A percentile compares a stretch with the other conserved stretches of the same genome.
These are phyloP conservation scores for Hippocampus abdominalis DNA, from an alignment of 2,113 vertebrate genomes.

Conservation along the genomic window DNA sequence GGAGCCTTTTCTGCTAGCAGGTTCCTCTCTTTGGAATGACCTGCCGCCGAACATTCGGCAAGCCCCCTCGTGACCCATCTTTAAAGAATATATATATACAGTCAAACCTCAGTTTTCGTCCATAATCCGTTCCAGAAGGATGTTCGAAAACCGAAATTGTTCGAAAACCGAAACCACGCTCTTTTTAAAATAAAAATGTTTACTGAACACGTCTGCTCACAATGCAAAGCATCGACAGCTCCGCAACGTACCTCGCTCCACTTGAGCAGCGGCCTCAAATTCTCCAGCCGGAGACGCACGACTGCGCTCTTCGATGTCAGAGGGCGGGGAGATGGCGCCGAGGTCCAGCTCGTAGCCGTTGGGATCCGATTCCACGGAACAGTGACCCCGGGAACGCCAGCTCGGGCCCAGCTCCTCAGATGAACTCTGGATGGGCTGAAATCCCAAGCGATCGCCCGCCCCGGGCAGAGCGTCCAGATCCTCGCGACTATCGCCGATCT, in stretches of 20 bases:
- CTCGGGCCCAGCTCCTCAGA: constrained; percentile 56
- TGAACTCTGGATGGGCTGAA: constrained; percentile 65
- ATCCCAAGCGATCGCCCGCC: constrained; percentile 31
- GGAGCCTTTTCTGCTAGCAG: too few relatives aligned
- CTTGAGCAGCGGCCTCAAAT: background rate
- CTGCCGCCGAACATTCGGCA: too few relatives aligned
- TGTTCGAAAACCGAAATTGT: too few relatives aligned
- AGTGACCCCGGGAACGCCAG: constrained; percentile 57
- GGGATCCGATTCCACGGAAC: constrained; percentile 64
- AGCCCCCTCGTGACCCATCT: too few relatives aligned
- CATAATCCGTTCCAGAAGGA: too few relatives aligned
- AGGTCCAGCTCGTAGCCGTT: constrained; percentile 66
- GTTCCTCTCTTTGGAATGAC: too few relatives aligned
- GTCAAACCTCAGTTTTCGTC: too few relatives aligned
- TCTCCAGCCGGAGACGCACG: constrained; percentile 32
- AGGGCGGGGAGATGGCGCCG: constrained; percentile 40
- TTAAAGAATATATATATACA: too few relatives aligned
- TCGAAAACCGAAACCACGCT: too few relatives aligned
- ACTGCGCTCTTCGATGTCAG: constrained; percentile 53
- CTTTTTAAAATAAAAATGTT: too few relatives aligned
- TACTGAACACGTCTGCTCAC: too few relatives aligned
- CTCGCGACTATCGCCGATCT: constrained; percentile 66
- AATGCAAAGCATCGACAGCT: too few relatives aligned
- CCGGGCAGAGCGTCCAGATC: constrained; percentile 44
- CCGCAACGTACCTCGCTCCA: constrained; percentile 29